Evolutionary conservation across 2,113 vertebrate species (phyloP).

Genomic region (Ginglymostoma cirratum): DNA sequence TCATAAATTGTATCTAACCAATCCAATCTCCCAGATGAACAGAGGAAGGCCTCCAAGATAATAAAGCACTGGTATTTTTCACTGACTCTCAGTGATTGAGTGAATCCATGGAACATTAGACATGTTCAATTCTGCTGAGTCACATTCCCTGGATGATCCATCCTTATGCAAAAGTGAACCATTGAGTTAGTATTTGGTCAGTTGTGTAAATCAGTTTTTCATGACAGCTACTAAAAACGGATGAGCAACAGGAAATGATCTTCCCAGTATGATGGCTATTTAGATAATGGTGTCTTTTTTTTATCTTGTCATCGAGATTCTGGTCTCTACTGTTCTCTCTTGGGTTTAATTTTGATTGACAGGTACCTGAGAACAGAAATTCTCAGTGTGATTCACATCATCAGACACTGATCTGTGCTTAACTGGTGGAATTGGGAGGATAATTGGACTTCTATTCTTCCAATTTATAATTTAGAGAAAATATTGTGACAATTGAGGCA

Average conservation of each 20-base stretch:
- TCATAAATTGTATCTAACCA: background rate
- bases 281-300: background rate
- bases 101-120: background rate
- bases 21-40: background rate
- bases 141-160: background rate
- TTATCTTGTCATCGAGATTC: background rate
- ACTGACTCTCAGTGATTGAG: background rate
- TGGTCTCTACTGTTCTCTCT: background rate
- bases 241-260: background rate
- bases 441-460: background rate
- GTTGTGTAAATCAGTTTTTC: background rate
- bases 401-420: background rate
- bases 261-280: background rate
- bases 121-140: background rate
- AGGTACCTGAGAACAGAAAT: background rate
- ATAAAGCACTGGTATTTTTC: background rate
- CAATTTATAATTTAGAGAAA: background rate
- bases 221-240: background rate
- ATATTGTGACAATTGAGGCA: background rate
- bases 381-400: background rate
- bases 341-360: background rate
- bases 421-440: background rate
- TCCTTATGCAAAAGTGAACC: background rate
- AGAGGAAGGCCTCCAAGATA: background rate
- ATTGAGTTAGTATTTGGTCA: background rate